Conservation (phyloP, 2,888 invertebrate species). For the Argyresthia goedartella region DNA sequence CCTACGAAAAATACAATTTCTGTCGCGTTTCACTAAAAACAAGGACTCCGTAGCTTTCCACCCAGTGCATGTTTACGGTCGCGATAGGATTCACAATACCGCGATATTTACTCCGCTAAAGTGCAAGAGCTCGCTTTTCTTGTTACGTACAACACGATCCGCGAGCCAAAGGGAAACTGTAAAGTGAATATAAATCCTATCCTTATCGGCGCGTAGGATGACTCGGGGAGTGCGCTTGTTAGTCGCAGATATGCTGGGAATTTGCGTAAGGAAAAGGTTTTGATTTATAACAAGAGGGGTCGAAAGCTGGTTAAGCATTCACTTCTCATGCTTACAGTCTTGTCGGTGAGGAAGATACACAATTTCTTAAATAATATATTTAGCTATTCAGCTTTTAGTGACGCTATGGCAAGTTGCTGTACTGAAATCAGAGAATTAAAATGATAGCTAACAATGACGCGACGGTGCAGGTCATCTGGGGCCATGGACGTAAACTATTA, state of each 20-base stretch:
- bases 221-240: not conserved
- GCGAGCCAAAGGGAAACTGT: not conserved
- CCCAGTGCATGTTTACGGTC: not conserved
- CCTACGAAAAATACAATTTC: no score
- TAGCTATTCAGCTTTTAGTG: no score
- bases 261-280: not conserved
- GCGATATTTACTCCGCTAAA: conserved; percentile 3
- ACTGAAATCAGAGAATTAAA: no score
- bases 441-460: no score
- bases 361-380: no score
- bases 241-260: not conserved
- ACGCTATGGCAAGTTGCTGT: no score
- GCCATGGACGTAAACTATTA: no score
- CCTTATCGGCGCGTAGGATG: not conserved
- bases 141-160: conserved; percentile 1
- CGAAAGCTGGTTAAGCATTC: no score
- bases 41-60: not conserved
- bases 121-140: conserved; percentile 1
- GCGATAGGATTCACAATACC: conserved; percentile 4
- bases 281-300: not conserved
- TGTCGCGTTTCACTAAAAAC: no score
- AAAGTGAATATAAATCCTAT: conserved; percentile 3
- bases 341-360: no score
- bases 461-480: no score
- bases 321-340: no score